These are phyloP conservation scores for Syngnathus acus DNA, from an alignment of 2,797 vertebrate species.

Conservation along the genomic window DNA sequence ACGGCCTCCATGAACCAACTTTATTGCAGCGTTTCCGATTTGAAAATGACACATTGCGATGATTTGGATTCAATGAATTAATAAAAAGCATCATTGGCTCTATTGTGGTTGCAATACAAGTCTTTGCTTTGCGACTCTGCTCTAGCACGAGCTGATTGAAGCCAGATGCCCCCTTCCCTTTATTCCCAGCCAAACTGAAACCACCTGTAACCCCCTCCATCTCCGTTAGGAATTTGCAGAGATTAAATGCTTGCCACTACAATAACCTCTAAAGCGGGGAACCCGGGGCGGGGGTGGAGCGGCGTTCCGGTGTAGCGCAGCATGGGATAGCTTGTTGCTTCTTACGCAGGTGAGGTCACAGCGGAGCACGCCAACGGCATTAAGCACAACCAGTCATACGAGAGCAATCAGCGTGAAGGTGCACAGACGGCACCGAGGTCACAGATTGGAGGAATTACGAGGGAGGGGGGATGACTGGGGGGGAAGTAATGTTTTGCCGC, in stretches of 20 bases:
- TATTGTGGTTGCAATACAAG: neutral
- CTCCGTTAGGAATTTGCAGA: constrained; percentile 54
- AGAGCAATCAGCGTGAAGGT: constrained; percentile 17
- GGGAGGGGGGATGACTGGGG: neutral
- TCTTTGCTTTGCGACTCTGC: neutral
- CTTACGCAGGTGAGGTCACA: constrained; percentile 19
- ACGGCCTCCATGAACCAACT: too few relatives aligned
- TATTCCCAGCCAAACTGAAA: constrained; percentile 57
- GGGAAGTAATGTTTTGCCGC: constrained; percentile 9
- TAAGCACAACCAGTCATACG: constrained; percentile 8
- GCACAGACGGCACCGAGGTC: constrained; percentile 5
- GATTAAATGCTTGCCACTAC: constrained; percentile 59
- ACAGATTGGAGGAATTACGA: neutral
- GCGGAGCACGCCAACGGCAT: neutral
- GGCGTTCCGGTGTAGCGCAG: constrained; percentile 25
- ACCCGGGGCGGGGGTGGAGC: constrained; percentile 19
- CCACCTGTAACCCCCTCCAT: constrained; percentile 57
- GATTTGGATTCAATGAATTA: neutral
- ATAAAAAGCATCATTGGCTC: neutral
- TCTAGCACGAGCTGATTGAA: constrained; percentile 47
- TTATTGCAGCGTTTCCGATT: neutral
- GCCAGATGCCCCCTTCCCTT: constrained; percentile 51
- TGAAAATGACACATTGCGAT: neutral
- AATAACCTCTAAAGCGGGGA: constrained; percentile 34
- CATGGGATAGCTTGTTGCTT: constrained; percentile 29